Evolutionary conservation across 2,797 vertebrate genomes (phyloP).

Genomic region (Sebastes miniatus): DNA sequence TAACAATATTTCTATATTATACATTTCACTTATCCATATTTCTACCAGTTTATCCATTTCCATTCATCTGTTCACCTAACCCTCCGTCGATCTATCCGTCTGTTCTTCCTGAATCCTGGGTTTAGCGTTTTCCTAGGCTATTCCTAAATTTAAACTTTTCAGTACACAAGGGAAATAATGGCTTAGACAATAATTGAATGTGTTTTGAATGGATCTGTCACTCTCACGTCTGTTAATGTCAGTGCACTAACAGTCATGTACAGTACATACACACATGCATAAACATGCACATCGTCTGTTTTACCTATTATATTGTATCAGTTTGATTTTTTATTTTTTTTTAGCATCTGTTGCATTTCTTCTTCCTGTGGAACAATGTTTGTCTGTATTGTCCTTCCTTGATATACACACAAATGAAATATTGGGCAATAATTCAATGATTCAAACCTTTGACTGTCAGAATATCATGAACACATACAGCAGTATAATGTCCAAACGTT

Average conservation of each 20-base stretch:
- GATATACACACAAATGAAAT: background rate
- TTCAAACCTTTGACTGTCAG: background rate
- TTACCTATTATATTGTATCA: too few species aligned
- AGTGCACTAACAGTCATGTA: too few species aligned
- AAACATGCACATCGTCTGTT: background rate
- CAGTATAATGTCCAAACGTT: background rate
- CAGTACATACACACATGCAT: background rate
- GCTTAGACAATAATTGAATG: background rate
- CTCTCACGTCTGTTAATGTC: background rate
- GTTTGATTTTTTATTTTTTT: too few species aligned
- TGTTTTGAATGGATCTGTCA: background rate
- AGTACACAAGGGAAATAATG: background rate
- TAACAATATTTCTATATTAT: conserved; percentile 32
- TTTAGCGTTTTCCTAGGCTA: background rate
- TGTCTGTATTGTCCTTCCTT: background rate
- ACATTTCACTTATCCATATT: background rate
- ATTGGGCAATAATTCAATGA: background rate
- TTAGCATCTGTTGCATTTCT: background rate
- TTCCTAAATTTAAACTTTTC: background rate
- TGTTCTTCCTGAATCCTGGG: background rate
- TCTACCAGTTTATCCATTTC: background rate
- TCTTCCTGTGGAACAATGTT: background rate
- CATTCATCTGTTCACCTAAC: background rate
- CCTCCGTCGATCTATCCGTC: background rate
- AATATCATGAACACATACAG: background rate